Base-by-base conservation (phyloP, 2,888 invertebrate species). In the Drosophila subquinaria region DNA sequence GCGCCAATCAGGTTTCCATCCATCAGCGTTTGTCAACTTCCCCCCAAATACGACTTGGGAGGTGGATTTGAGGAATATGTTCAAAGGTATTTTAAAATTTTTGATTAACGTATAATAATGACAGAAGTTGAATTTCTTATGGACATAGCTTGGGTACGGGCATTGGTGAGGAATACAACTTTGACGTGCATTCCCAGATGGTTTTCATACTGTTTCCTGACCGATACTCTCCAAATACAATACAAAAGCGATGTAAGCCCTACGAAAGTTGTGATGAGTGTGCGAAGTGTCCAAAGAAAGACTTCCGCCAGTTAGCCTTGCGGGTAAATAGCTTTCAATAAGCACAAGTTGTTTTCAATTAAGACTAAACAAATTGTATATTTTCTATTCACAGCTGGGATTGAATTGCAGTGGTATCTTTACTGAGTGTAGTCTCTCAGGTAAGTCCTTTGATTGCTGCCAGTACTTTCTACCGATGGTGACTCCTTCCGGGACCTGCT, bases 401-500 rank as follows among this genome's bases (percentile, higher is more conserved):
- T 69, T 81, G 4, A 92, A 93, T 30, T 95, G 95, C 76, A 76
- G 91, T 0, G 87, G 93, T 11, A 85, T 95, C 0, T 91, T 95
- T 27, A 80, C 65, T 5, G 92, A 93, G 55, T 95, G 95, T 66
- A 92, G 91, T 0, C 94, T 95, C 90, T 94, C 94, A 43, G 93
- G 92, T 9, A 73, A 91, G 13, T 68, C 86, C 0, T 95, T 95
- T 68, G 92, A 95, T 48, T 96, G 96, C 82, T 96, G 96, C 82
- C 91, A 94, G 52, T 94, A 94, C 85, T 96, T 96, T 75, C 89
- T 93, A 48, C 94, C 94, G 0, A 91, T 95, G 36, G 92, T 94
- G 33, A 95, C 95, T 0, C 95, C 95, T 40, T 89, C 94, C 15
- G 96, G 96, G 1, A 90, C 90, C 10, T 96, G 96, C 78, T 95